Evolutionary conservation across 2,113 vertebrate genomes (phyloP).

Genomic region (Otus sunia): DNA sequence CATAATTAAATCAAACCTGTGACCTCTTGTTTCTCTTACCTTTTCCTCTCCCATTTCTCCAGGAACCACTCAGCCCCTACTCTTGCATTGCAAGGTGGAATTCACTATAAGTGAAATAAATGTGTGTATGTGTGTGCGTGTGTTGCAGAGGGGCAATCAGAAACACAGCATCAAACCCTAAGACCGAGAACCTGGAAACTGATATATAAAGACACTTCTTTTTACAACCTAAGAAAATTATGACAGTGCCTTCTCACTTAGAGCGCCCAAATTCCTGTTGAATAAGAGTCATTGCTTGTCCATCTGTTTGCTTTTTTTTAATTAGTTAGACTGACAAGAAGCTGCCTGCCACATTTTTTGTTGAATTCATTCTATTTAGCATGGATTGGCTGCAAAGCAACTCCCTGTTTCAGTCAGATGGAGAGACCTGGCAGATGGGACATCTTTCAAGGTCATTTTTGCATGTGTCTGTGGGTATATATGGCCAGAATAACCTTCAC

Average conservation of each 20-base stretch:
- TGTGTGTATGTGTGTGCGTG: fast-evolving
- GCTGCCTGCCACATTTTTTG: slow-evolving; percentile 21
- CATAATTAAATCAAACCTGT: neutral
- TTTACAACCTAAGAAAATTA: neutral
- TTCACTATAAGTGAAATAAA: neutral
- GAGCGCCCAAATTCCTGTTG: neutral
- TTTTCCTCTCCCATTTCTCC: neutral
- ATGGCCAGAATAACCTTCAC: slow-evolving; percentile 46
- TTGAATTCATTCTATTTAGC: slow-evolving; percentile 53
- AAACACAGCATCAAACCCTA: neutral
- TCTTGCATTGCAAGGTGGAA: neutral
- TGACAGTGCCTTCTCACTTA: slow-evolving; percentile 9
- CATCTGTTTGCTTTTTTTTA: slow-evolving; percentile 64
- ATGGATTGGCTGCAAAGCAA: slow-evolving; percentile 39
- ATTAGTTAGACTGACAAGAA: slow-evolving; percentile 57
- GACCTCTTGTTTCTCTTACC: neutral
- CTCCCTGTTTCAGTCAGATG: slow-evolving; percentile 23
- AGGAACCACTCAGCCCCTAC: neutral
- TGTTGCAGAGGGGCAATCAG: neutral
- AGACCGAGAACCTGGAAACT: neutral
- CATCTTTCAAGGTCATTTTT: slow-evolving; percentile 45
- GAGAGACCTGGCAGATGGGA: slow-evolving; percentile 56
- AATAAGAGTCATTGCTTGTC: slow-evolving; percentile 33
- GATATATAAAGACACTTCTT: neutral
- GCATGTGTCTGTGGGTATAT: slow-evolving; percentile 25